Conservation (phyloP, 2,113 vertebrate species). For the Phalacrocorax pelagicus region DNA sequence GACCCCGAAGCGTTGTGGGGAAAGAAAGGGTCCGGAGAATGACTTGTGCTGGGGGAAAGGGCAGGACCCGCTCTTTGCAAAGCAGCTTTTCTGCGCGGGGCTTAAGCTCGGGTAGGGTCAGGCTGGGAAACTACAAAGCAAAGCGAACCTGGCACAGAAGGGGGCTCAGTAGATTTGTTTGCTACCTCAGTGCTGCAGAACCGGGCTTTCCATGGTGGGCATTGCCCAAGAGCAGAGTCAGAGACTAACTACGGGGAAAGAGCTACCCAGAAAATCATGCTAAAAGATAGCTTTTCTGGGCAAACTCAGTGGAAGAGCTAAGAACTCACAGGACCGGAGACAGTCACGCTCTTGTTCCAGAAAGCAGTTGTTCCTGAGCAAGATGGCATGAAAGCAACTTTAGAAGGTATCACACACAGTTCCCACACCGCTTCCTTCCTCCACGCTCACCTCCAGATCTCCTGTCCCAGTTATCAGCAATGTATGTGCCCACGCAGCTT, state of each 20-base stretch:
- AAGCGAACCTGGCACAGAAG: no score
- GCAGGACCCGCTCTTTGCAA: no score
- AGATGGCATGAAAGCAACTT: no score
- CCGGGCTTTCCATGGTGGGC: neutral
- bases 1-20: no score
- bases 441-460: neutral
- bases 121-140: neutral
- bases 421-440: neutral
- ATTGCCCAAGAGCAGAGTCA: neutral
- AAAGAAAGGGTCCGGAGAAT: no score
- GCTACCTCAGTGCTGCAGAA: neutral
- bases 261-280: neutral
- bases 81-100: neutral
- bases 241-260: neutral
- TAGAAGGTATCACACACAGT: no score
- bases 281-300: neutral
- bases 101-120: neutral
- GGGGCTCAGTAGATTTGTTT: fast-evolving
- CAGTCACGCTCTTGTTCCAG: neutral
- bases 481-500: fast-evolving
- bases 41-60: no score
- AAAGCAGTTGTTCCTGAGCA: neutral
- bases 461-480: no score
- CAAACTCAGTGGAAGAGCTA: neutral
- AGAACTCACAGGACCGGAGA: neutral